Evolutionary conservation across 2,888 invertebrate species (phyloP).

Genomic region (Orchestes rusci): DNA sequence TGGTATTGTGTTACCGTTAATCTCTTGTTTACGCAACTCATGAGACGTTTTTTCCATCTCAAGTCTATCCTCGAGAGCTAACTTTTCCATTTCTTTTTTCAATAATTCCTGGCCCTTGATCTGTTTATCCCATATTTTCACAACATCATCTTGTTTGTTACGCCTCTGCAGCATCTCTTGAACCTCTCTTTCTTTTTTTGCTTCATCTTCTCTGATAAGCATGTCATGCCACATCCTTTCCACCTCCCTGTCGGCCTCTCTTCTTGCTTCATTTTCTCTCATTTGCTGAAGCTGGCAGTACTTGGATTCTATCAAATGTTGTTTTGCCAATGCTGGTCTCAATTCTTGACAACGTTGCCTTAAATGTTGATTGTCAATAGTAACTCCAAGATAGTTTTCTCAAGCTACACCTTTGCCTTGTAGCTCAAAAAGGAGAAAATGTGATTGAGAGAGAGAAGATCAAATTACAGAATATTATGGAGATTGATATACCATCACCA

Average conservation of each 20-base stretch:
- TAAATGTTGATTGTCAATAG: too few relatives aligned
- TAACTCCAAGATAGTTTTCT: too few relatives aligned
- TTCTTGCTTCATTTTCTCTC: constrained; percentile 49
- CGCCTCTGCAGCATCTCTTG: constrained; percentile 45
- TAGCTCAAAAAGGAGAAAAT: too few relatives aligned
- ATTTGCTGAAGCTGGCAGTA: constrained; percentile 55
- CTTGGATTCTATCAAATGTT: constrained; percentile 48
- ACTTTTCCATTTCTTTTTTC: constrained; percentile 32
- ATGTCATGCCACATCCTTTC: constrained; percentile 57
- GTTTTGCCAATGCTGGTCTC: constrained; percentile 44
- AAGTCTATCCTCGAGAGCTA: constrained; percentile 34
- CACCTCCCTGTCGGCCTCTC: constrained; percentile 49
- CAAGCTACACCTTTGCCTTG: too few relatives aligned
- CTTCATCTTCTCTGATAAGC: constrained; percentile 51
- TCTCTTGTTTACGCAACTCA: constrained; percentile 35
- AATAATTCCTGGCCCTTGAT: constrained; percentile 37
- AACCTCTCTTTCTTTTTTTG: constrained; percentile 50
- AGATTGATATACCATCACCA: too few relatives aligned
- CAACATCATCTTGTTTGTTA: constrained; percentile 42
- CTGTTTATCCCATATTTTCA: constrained; percentile 38
- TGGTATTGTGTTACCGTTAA: constrained; percentile 36
- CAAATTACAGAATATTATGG: too few relatives aligned
- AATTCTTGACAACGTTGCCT: constrained; percentile 43
- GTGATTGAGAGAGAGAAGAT: too few relatives aligned
- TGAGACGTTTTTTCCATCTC: constrained; percentile 35